Percentiles rank a stretch among this genome's conserved stretches.
These are phyloP conservation scores for Dryococelus australis DNA, from an alignment of 2,888 invertebrate genomes.

Conservation along the genomic window DNA sequence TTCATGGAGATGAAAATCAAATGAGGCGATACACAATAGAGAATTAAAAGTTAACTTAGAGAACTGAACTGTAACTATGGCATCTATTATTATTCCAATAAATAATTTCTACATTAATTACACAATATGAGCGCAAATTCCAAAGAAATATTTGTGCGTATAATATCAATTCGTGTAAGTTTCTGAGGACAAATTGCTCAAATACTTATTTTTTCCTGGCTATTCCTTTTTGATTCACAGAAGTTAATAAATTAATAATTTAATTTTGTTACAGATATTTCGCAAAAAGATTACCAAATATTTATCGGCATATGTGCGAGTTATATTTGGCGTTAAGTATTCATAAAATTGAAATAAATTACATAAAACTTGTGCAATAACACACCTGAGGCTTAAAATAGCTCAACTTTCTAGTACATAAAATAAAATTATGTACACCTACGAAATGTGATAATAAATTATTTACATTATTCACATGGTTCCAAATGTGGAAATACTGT, in stretches of 20 bases:
- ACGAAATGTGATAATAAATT: not conserved
- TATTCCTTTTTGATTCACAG: not conserved
- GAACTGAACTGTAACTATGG: too few relatives aligned
- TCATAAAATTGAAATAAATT: not conserved
- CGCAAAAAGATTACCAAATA: not conserved
- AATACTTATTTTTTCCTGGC: not conserved
- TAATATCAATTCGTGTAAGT: too few relatives aligned
- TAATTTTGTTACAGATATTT: not conserved
- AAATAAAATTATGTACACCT: constrained; percentile 3
- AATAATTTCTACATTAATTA: not conserved
- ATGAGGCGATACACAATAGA: not conserved
- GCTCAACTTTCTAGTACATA: constrained; percentile 4
- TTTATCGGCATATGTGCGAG: not conserved
- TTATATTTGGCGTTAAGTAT: not conserved
- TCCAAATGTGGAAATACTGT: not conserved
- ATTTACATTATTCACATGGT: not conserved
- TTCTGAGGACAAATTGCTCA: not conserved
- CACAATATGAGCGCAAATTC: not conserved
- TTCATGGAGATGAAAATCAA: not conserved
- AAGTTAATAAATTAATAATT: not conserved
- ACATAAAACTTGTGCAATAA: not conserved
- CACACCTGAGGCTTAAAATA: not conserved
- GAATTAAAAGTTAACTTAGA: not conserved
- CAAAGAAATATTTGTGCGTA: too few relatives aligned
- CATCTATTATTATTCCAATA: not conserved